Conservation (phyloP, 1,140 invertebrate genomes). For the Leptinotarsa defecta region DNA sequence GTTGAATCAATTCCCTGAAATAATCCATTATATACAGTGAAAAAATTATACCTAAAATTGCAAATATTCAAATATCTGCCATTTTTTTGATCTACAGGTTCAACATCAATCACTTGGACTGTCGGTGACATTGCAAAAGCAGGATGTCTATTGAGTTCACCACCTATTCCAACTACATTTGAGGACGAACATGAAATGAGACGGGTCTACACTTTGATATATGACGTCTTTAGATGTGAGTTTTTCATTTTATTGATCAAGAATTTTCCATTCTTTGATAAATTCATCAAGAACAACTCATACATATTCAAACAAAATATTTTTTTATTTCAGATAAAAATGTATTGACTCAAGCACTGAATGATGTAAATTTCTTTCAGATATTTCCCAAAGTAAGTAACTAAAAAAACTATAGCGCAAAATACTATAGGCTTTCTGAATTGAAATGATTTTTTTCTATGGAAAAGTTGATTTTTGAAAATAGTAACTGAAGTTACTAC, state of each 20-base stretch:
- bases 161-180: slow-evolving; percentile 60
- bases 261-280: too few relatives aligned
- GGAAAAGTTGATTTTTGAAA: too few relatives aligned
- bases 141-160: slow-evolving; percentile 62
- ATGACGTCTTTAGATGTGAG: slow-evolving; percentile 79
- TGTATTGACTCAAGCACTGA: slow-evolving; percentile 68
- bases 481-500: too few relatives aligned
- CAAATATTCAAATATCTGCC: neutral
- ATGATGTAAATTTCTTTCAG: slow-evolving; percentile 67
- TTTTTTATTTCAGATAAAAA: slow-evolving; percentile 66
- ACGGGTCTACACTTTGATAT: slow-evolving; percentile 74
- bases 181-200: slow-evolving; percentile 77
- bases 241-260: neutral
- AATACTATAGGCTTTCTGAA: neutral
- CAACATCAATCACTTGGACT: slow-evolving; percentile 56
- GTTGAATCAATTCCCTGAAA: too few relatives aligned
- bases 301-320: neutral
- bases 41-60: neutral
- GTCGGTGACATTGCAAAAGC: slow-evolving; percentile 64
- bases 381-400: slow-evolving; percentile 60
- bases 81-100: neutral
- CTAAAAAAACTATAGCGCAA: neutral
- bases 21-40: too few relatives aligned
- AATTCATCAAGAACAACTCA: too few relatives aligned
- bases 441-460: too few relatives aligned